A percentile compares a stretch with the other conserved stretches of the same genome.
phyloP scores from a whole-genome alignment of 2,113 vertebrate genomes.

The Chaetodon auriga region DNA sequence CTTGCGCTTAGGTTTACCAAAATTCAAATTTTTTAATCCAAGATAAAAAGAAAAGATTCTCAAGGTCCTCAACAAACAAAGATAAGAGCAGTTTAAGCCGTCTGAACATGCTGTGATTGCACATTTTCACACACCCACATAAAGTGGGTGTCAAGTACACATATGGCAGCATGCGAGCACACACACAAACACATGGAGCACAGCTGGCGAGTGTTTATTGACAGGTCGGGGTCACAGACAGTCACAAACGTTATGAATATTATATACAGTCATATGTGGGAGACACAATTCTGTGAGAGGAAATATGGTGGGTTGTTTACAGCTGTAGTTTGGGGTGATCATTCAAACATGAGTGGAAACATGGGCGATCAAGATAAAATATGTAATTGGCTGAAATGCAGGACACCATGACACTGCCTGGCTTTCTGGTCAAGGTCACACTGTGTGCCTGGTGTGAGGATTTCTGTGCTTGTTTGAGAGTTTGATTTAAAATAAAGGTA shows the following conservation, averaged over 20 bases:
- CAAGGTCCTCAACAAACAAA: not conserved
- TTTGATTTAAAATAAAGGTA: not conserved
- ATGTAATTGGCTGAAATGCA: too few species aligned
- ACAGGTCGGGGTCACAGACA: not conserved
- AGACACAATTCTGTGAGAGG: not conserved
- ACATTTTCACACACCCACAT: slow-evolving; percentile 9
- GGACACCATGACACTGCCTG: too few species aligned
- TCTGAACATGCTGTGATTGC: not conserved
- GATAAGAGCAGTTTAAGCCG: not conserved
- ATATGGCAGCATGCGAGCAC: not conserved
- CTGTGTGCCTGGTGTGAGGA: not conserved
- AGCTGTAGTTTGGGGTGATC: too few species aligned
- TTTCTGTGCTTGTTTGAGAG: not conserved
- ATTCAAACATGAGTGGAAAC: too few species aligned
- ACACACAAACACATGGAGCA: not conserved
- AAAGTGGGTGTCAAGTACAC: not conserved
- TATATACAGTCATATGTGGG: not conserved
- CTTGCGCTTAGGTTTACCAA: not conserved
- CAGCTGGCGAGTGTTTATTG: not conserved
- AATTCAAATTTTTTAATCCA: not conserved
- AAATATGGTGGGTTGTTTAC: not conserved
- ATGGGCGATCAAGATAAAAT: too few species aligned
- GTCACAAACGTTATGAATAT: not conserved
- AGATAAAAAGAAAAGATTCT: slow-evolving; percentile 14
- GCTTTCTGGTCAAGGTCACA: too few species aligned